Conservation (phyloP, 2,888 invertebrate genomes). For the Arge pagana region DNA sequence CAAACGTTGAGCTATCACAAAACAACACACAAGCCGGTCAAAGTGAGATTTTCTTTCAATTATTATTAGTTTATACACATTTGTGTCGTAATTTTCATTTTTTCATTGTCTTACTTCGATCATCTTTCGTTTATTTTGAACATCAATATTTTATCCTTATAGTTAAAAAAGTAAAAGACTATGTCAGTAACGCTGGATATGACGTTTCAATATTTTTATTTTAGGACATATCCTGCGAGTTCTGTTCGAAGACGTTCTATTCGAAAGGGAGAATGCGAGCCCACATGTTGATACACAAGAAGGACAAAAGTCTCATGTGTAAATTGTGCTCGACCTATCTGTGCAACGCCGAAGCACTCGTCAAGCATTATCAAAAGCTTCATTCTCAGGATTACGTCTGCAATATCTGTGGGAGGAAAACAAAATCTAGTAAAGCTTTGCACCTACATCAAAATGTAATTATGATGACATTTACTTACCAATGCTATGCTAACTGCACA, state of each 20-base stretch:
- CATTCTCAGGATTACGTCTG: conserved; percentile 45
- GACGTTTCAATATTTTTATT: conserved; percentile 4
- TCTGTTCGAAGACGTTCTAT: conserved; percentile 44
- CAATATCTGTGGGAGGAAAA: conserved; percentile 39
- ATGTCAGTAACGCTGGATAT: neutral
- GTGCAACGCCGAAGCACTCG: conserved; percentile 38
- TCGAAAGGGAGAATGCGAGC: conserved; percentile 44
- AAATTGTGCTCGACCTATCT: conserved; percentile 45
- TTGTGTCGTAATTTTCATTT: neutral
- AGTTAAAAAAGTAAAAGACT: neutral
- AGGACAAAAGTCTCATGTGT: conserved; percentile 42
- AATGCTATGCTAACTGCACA: no score
- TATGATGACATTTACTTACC: neutral
- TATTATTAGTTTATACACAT: conserved; percentile 4
- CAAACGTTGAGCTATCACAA: conserved; percentile 45
- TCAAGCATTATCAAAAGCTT: conserved; percentile 40
- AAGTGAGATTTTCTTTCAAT: conserved; percentile 41
- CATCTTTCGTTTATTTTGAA: neutral
- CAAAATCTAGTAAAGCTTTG: conserved; percentile 44
- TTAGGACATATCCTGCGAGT: conserved; percentile 44
- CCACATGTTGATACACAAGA: conserved; percentile 45
- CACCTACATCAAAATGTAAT: conserved; percentile 47
- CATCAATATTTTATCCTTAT: neutral
- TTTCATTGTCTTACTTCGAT: neutral
- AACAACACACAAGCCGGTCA: conserved; percentile 41